A percentile compares a stretch with the other conserved stretches of the same genome.
Evolutionary conservation across 2,797 vertebrate species (phyloP).

Genomic region (Spinus pinus): DNA sequence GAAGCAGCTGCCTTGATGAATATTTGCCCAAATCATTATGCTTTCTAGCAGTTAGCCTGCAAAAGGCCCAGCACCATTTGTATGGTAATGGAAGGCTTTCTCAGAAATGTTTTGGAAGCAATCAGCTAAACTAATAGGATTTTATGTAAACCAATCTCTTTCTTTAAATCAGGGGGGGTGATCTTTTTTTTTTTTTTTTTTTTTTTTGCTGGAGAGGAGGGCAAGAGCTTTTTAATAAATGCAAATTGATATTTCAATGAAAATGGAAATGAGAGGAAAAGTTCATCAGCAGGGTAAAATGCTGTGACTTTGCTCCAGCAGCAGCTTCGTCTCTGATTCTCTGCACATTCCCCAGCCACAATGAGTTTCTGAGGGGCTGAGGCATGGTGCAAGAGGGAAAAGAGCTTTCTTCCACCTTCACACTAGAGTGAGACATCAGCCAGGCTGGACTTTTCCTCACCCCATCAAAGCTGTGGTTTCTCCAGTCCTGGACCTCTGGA

Average conservation of each 20-base stretch:
- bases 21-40: constrained; percentile 41
- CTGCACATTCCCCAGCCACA: neutral
- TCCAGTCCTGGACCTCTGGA: neutral
- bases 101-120: constrained; percentile 63
- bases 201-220: neutral
- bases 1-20: constrained; percentile 52
- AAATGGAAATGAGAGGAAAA: constrained; percentile 54
- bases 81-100: constrained; percentile 60
- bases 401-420: neutral
- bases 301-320: neutral
- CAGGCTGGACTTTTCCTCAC: neutral
- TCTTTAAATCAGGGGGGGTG: constrained; percentile 15
- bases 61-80: constrained; percentile 48
- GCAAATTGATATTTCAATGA: constrained; percentile 59
- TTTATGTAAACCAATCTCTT: constrained; percentile 63
- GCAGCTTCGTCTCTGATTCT: neutral
- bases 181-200: neutral
- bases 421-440: fast-evolving
- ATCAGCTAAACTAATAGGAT: constrained; percentile 65
- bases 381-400: neutral
- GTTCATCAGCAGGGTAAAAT: constrained; percentile 40
- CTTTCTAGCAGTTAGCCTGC: constrained; percentile 34
- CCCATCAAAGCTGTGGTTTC: neutral
- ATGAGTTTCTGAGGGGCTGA: neutral
- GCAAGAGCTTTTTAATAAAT: constrained; percentile 61